Evolutionary conservation across 2,797 vertebrate genomes (phyloP).

Genomic region (Rhinichthys osculus): DNA sequence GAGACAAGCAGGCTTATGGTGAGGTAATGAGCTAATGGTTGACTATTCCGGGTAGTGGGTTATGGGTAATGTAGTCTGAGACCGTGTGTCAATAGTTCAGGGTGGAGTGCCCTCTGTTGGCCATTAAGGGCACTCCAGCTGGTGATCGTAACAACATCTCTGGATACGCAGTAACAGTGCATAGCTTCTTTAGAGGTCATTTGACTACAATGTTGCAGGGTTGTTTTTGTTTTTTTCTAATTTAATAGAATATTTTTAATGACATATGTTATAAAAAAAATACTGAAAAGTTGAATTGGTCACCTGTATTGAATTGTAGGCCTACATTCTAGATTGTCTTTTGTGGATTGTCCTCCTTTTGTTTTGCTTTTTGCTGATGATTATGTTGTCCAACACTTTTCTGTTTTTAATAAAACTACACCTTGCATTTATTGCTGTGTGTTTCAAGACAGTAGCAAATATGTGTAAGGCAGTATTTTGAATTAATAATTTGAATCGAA

Average conservation of each 20-base stretch:
- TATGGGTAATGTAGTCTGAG: too few species aligned
- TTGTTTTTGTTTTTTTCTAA: too few species aligned
- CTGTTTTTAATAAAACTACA: neutral
- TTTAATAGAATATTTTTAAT: neutral
- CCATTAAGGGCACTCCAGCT: too few species aligned
- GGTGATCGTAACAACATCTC: neutral
- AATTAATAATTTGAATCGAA: neutral
- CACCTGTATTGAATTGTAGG: neutral
- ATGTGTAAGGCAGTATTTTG: neutral
- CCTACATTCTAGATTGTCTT: neutral
- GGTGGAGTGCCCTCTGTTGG: too few species aligned
- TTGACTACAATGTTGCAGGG: neutral
- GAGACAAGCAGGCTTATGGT: too few species aligned
- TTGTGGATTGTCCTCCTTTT: neutral
- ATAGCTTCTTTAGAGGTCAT: neutral
- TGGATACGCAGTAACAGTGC: neutral
- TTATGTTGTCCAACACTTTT: neutral
- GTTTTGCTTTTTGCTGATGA: neutral
- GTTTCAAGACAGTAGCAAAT: neutral
- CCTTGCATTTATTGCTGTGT: neutral
- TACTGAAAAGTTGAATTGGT: neutral
- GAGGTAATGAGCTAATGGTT: too few species aligned
- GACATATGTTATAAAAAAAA: neutral
- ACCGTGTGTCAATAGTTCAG: too few species aligned
- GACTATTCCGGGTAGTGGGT: too few species aligned